These are phyloP conservation scores for Clistopyga incitator DNA, from an alignment of 2,888 invertebrate genomes.

Conservation along the genomic window DNA sequence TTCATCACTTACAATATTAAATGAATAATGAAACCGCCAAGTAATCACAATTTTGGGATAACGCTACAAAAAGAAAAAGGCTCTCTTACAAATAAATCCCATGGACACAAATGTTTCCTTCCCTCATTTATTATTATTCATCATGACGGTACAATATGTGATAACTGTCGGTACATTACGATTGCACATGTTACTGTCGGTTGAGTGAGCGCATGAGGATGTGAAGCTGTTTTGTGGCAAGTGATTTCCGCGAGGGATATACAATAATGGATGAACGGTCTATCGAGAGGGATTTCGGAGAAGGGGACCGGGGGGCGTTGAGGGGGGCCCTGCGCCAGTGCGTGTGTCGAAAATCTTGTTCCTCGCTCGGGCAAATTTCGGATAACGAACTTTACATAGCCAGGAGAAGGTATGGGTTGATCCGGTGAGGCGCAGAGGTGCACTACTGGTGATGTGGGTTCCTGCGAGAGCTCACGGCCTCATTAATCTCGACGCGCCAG, in stretches of 20 bases:
- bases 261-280: slow-evolving; percentile 56
- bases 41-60: no score
- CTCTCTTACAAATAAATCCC: background rate
- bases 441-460: slow-evolving; percentile 26
- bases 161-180: slow-evolving; percentile 21
- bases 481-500: slow-evolving; percentile 64
- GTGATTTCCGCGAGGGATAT: slow-evolving; percentile 39
- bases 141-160: slow-evolving; percentile 27
- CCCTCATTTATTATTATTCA: slow-evolving; percentile 34
- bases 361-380: slow-evolving; percentile 21
- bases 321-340: no score
- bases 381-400: slow-evolving; percentile 63
- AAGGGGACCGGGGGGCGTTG: background rate
- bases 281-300: slow-evolving; percentile 22
- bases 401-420: slow-evolving; percentile 38
- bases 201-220: slow-evolving; percentile 12
- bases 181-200: slow-evolving; percentile 17
- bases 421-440: slow-evolving; percentile 30
- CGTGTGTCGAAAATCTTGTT: slow-evolving; percentile 51
- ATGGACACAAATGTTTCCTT: background rate
- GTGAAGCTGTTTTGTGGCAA: slow-evolving; percentile 30
- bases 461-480: slow-evolving; percentile 55
- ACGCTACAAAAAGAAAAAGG: background rate
- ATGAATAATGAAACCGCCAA: no score
- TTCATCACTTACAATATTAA: no score